phyloP scores from a whole-genome alignment of 2,797 vertebrate species.

The Agapornis canus region DNA sequence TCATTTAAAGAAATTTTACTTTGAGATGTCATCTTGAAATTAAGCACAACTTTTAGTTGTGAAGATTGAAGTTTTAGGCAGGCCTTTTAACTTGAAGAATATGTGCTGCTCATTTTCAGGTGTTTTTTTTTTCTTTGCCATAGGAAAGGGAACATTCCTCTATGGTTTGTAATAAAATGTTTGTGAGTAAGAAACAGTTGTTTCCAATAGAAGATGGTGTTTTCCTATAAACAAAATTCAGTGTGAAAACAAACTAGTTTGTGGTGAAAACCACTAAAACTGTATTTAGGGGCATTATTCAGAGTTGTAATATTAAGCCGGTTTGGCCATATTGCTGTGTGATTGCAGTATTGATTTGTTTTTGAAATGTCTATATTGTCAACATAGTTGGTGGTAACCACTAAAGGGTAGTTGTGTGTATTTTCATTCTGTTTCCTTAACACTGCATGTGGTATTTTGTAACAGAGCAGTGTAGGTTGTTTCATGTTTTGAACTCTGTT shows the following conservation, averaged over 20 bases:
- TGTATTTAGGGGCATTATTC: not conserved
- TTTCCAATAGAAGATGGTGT: not conserved
- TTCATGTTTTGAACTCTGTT: not conserved
- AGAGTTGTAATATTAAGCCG: not conserved
- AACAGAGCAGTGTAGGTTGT: not conserved
- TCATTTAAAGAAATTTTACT: not conserved
- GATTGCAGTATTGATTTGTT: not conserved
- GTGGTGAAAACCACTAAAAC: not conserved
- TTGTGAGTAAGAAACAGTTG: not conserved
- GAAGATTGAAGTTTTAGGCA: not conserved
- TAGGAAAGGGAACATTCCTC: not conserved
- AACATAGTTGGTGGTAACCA: not conserved
- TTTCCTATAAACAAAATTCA: constrained; percentile 33
- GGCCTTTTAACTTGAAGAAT: not conserved
- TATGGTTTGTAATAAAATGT: not conserved
- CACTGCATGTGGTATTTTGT: not conserved
- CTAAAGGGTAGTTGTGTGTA: not conserved
- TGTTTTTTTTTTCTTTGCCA: not conserved
- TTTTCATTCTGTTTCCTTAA: not conserved
- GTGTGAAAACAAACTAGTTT: not conserved
- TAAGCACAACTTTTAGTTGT: not conserved
- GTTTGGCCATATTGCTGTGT: not conserved
- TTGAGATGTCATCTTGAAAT: not conserved
- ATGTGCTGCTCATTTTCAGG: not conserved
- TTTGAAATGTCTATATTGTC: not conserved